Evolutionary conservation across 2,797 vertebrate species (phyloP).

Genomic region (Xiphorhynchus erythropygius): DNA sequence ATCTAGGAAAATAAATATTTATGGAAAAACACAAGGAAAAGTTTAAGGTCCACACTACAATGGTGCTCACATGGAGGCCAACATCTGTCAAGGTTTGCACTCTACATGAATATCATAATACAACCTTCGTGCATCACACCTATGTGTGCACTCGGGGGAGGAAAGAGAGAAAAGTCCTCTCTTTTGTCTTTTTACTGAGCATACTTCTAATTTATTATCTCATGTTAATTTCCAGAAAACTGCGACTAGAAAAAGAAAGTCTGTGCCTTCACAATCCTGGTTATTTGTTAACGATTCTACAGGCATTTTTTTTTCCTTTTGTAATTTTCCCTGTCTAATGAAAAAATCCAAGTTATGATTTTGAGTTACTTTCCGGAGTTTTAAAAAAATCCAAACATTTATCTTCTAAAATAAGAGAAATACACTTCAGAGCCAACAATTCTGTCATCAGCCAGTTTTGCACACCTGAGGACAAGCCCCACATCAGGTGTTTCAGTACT

Average conservation of each 20-base stretch:
- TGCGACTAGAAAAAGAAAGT: not conserved
- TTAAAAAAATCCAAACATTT: accelerated
- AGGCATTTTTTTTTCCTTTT: not conserved
- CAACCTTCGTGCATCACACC: not conserved
- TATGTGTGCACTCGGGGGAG: not conserved
- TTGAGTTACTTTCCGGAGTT: not conserved
- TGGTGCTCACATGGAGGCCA: not conserved
- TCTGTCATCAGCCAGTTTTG: not conserved
- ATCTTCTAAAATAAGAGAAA: not conserved
- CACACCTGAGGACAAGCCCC: not conserved
- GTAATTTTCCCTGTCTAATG: not conserved
- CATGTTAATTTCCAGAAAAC: not conserved
- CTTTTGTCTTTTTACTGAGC: not conserved
- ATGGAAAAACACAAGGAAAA: not conserved
- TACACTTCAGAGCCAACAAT: not conserved
- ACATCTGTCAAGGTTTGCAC: not conserved
- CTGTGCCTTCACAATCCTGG: not conserved
- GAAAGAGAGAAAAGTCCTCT: not conserved
- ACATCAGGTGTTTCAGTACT: not conserved
- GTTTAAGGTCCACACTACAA: not conserved
- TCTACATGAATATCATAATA: not conserved
- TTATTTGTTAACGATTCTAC: not conserved
- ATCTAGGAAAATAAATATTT: not conserved
- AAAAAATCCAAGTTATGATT: not conserved
- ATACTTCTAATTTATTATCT: not conserved